These are phyloP conservation scores for Lasioglossum morio DNA, from an alignment of 2,888 invertebrate genomes.

Conservation along the genomic window DNA sequence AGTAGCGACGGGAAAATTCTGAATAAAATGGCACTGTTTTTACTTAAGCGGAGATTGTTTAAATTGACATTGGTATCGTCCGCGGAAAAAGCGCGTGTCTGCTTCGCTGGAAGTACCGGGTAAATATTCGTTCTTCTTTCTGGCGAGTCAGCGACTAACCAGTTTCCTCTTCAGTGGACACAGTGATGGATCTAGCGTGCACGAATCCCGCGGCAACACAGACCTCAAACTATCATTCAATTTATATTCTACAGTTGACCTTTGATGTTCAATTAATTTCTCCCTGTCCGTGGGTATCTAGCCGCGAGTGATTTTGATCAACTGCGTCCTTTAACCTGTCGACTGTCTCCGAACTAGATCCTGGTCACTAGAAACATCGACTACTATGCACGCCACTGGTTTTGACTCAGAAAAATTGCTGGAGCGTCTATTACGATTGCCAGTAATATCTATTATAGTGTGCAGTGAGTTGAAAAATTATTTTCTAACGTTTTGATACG, in stretches of 20 bases:
- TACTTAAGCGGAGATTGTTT: not conserved
- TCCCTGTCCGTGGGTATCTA: not conserved
- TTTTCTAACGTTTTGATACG: not conserved
- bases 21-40: not conserved
- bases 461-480: too few species aligned
- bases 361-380: not conserved
- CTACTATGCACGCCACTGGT: not conserved
- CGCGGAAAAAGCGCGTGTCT: conserved; percentile 22
- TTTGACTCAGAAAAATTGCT: not conserved
- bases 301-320: not conserved
- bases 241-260: not conserved
- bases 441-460: too few species aligned
- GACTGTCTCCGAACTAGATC: not conserved
- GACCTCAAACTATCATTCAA: not conserved
- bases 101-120: conserved; percentile 16
- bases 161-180: conserved; percentile 58
- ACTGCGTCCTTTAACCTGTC: not conserved
- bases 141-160: conserved; percentile 62
- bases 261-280: not conserved
- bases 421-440: not conserved
- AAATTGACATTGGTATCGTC: not conserved
- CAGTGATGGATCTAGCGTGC: conserved; percentile 63
- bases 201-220: conserved; percentile 47
- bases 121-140: conserved; percentile 51
- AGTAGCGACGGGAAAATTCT: not conserved